A percentile compares a stretch with the other conserved stretches of the same genome.
Conservation (phyloP, 2,113 vertebrate species). For the Prietella phreatophila region DNA sequence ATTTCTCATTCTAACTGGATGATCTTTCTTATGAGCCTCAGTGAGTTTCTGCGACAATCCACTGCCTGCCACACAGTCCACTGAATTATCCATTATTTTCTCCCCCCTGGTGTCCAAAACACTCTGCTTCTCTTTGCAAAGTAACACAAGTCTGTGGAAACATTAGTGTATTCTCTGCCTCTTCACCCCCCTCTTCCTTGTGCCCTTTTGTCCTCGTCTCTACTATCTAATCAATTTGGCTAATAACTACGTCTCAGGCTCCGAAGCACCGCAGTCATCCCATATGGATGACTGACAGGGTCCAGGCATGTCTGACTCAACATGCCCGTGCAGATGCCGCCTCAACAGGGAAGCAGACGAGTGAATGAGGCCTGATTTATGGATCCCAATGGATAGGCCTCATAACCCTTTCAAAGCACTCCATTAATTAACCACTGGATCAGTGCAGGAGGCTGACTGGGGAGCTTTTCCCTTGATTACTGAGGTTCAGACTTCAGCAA, state of each 20-base stretch:
- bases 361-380: slow-evolving; percentile 63
- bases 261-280: slow-evolving; percentile 8
- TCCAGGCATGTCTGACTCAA: slow-evolving; percentile 36
- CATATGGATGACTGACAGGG: slow-evolving; percentile 44
- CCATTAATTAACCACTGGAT: slow-evolving; percentile 66
- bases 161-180: slow-evolving; percentile 56
- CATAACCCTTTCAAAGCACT: slow-evolving; percentile 65
- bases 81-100: slow-evolving; percentile 33
- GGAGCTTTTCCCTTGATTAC: slow-evolving; percentile 65
- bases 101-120: slow-evolving; percentile 14
- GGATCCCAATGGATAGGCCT: slow-evolving; percentile 59
- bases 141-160: slow-evolving; percentile 56
- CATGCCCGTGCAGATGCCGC: slow-evolving; percentile 21
- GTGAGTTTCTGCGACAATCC: slow-evolving; percentile 62
- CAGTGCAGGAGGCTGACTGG: slow-evolving; percentile 57
- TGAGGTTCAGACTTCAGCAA: slow-evolving; percentile 43
- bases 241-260: slow-evolving; percentile 58
- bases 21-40: slow-evolving; percentile 65
- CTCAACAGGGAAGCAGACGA: slow-evolving; percentile 17
- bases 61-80: slow-evolving; percentile 48
- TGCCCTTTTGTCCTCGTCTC: slow-evolving; percentile 43
- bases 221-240: slow-evolving; percentile 61
- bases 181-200: slow-evolving; percentile 1
- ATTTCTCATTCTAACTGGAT: slow-evolving; percentile 71
- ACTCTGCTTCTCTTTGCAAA: slow-evolving; percentile 54